phyloP scores from a whole-genome alignment of 2,797 vertebrate genomes.

The Channallabes apus region DNA sequence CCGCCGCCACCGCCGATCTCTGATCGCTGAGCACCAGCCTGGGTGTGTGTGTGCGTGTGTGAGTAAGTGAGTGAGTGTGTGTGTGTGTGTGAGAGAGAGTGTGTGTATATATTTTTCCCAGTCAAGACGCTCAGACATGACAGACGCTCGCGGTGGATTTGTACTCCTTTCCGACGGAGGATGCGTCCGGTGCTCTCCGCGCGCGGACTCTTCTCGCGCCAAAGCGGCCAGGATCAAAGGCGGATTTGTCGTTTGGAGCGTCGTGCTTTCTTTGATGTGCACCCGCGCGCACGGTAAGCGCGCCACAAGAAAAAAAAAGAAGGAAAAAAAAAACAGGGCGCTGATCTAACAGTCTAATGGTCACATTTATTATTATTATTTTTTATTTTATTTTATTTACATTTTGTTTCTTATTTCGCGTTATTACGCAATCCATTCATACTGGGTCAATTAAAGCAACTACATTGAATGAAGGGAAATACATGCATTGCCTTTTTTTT shows the following conservation, averaged over 20 bases:
- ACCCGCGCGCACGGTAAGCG: slow-evolving; percentile 91
- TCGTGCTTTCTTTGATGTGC: slow-evolving; percentile 92
- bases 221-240: slow-evolving; percentile 91
- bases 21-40: slow-evolving; percentile 63
- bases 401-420: slow-evolving; percentile 1
- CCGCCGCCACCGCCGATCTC: slow-evolving; percentile 64
- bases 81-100: no score
- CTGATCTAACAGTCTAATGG: background rate
- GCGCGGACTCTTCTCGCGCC: slow-evolving; percentile 79
- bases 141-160: slow-evolving; percentile 83
- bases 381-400: no score
- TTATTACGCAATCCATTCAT: no score
- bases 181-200: slow-evolving; percentile 86
- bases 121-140: slow-evolving; percentile 76
- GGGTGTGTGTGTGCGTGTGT: no score
- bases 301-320: background rate
- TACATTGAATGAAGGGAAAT: background rate
- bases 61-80: slow-evolving; percentile 2
- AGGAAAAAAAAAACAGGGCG: background rate
- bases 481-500: background rate
- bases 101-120: slow-evolving; percentile 55
- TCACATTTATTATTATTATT: no score
- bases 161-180: slow-evolving; percentile 82
- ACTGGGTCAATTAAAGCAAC: no score
- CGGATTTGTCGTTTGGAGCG: slow-evolving; percentile 93